phyloP scores from a whole-genome alignment of 2,797 vertebrate genomes.

The Anas bernieri region DNA sequence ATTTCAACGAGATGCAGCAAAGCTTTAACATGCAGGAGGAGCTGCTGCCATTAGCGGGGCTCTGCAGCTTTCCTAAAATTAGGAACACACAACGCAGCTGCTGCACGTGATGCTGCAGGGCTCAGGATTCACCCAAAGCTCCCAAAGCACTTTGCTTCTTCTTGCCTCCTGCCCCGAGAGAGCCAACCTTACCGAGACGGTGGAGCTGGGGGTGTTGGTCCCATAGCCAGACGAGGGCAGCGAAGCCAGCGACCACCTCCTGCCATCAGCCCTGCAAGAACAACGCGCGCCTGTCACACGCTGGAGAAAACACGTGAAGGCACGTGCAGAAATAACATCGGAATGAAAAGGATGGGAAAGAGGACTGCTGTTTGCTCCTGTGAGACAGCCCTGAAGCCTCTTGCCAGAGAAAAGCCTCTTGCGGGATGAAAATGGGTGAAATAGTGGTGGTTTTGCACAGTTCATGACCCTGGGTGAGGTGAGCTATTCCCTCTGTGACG shows the following conservation, averaged over 20 bases:
- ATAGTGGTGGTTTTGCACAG: neutral
- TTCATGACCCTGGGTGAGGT: too few species aligned
- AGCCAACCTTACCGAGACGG: conserved; percentile 86
- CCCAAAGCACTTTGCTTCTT: neutral
- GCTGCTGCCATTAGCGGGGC: too few species aligned
- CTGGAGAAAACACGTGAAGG: neutral
- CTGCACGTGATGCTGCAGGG: accelerated
- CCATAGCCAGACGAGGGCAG: conserved; percentile 98
- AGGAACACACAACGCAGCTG: neutral
- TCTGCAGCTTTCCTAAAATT: neutral
- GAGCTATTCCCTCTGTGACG: too few species aligned
- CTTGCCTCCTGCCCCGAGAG: neutral
- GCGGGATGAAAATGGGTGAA: neutral
- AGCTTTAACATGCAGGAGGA: neutral
- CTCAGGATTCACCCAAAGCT: neutral
- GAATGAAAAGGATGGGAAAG: neutral
- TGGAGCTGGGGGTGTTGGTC: conserved; percentile 97
- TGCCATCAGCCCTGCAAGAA: conserved; percentile 89
- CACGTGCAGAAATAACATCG: neutral
- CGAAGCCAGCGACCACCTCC: conserved; percentile 97
- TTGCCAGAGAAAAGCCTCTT: too few species aligned
- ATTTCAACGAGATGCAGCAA: neutral
- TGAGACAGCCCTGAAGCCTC: neutral
- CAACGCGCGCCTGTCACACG: accelerated
- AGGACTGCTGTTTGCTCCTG: neutral